These are phyloP conservation scores for Macroglossus sobrinus DNA, from an alignment of 2,113 vertebrate species.

Conservation along the genomic window DNA sequence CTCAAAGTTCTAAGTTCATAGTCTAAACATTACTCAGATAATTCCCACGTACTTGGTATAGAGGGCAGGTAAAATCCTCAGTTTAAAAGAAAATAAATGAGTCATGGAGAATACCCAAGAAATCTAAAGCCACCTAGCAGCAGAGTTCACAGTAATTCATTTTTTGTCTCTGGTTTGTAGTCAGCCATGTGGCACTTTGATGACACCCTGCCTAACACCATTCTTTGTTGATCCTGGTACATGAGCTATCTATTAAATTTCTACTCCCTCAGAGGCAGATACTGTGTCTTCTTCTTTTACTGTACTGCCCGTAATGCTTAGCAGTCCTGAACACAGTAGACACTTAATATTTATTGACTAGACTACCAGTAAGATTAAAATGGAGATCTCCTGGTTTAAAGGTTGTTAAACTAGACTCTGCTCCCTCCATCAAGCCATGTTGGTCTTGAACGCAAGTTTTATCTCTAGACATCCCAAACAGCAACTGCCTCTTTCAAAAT, in stretches of 20 bases:
- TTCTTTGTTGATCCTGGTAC: neutral
- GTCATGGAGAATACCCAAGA: neutral
- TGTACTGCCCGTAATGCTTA: neutral
- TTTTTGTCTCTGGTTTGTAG: neutral
- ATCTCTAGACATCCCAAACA: neutral
- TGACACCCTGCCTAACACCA: neutral
- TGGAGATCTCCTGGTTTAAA: neutral
- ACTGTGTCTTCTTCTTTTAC: neutral
- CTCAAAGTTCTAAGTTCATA: neutral
- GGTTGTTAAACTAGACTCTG: neutral
- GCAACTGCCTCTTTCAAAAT: slow-evolving; percentile 34
- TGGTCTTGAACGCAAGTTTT: slow-evolving; percentile 9
- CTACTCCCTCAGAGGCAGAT: neutral
- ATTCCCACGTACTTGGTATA: neutral
- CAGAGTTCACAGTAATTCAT: neutral
- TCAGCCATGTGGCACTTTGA: neutral
- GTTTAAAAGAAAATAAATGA: slow-evolving; percentile 40
- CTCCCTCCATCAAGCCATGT: neutral
- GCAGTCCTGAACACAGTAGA: neutral
- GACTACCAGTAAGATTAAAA: neutral
- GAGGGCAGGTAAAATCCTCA: neutral
- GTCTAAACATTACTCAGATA: neutral
- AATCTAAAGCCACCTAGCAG: neutral
- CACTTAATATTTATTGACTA: neutral
- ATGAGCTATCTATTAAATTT: neutral